Evolutionary conservation across 2,797 vertebrate genomes (phyloP), one percentile per base, ranked within the genome.

Genomic region (Clarias platycephalus): DNA sequence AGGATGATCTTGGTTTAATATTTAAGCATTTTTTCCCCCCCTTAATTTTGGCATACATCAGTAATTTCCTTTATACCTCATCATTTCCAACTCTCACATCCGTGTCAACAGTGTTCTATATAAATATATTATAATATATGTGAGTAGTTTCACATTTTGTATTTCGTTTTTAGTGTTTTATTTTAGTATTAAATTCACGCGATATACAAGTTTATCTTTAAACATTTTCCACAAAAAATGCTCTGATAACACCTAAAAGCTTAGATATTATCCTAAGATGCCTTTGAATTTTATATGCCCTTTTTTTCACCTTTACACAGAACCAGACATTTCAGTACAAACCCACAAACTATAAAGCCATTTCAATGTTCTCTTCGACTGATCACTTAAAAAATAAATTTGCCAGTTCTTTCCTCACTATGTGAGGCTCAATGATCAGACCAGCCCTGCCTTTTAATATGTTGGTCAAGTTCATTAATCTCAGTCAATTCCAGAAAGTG

Each of bases 401-500:
- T 57, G 74, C 9, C 18, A 60, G 13, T n/a, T 40, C 57, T 62
- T 37, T 60, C 31, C 12, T 77, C 31, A 77, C 12, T 58, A 76
- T 34, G 28, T 31, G 18, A 57, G 1, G 71, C n/a, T 57, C 53
- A 57, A 26, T 76, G 49, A 15, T 2, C 22, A 77, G 37, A n/a
- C 12, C 31, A 77, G 1, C 20, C 37, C 28, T 37, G 57, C 15
- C 9, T 22, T 60, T 60, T 34, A 34, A 37, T 77, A 37, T 24
- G 20, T 58, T 60, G 57, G 28, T 77, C 57, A 77, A 37, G 26
- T 57, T 57, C n/a, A 26, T 76, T 76, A 76, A 76, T 20, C 53
- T 57, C 53, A 57, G 49, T 31, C 53, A 34, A 22, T 4, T 1
- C 37, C 67, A 76, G 8, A 58, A 76, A 58, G 34, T 78, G 34